Evolutionary conservation across 2,113 vertebrate genomes (phyloP).

Genomic region (Meleagris gallopavo): DNA sequence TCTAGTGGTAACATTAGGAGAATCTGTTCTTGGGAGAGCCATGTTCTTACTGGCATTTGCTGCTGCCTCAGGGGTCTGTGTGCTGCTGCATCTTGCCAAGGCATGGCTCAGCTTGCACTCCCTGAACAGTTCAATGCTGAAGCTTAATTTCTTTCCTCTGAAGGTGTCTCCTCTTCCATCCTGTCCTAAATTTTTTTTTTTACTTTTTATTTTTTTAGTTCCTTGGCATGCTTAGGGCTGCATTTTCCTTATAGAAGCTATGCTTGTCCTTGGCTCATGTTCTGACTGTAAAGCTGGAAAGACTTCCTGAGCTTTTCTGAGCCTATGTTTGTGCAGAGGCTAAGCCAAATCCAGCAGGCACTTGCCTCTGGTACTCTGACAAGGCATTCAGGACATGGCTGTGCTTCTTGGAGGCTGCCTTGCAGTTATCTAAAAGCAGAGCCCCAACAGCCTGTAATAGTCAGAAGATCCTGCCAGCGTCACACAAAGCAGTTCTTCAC

Average conservation of each 20-base stretch:
- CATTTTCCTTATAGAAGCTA: not conserved
- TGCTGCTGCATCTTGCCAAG: not conserved
- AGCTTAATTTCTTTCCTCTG: not conserved
- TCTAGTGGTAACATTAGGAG: not conserved
- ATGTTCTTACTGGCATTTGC: not conserved
- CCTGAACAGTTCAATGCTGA: not conserved
- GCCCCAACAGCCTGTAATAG: not conserved
- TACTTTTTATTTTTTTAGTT: not conserved
- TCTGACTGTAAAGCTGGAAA: not conserved
- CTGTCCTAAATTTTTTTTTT: not conserved
- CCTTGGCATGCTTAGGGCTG: not conserved
- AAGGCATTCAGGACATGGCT: not conserved
- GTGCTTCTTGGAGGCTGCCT: not conserved
- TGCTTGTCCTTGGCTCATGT: not conserved
- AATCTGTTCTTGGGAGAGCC: not conserved
- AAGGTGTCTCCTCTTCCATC: not conserved
- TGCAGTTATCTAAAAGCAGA: not conserved
- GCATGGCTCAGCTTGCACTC: not conserved
- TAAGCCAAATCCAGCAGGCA: not conserved
- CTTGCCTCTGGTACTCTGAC: not conserved
- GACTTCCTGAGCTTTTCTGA: not conserved
- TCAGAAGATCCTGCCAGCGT: not conserved
- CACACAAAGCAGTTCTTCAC: not conserved
- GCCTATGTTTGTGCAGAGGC: rapidly evolving
- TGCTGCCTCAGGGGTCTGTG: rapidly evolving